phyloP scores from a whole-genome alignment of 1,140 invertebrate species.

The Drosophila quadrilineata region DNA sequence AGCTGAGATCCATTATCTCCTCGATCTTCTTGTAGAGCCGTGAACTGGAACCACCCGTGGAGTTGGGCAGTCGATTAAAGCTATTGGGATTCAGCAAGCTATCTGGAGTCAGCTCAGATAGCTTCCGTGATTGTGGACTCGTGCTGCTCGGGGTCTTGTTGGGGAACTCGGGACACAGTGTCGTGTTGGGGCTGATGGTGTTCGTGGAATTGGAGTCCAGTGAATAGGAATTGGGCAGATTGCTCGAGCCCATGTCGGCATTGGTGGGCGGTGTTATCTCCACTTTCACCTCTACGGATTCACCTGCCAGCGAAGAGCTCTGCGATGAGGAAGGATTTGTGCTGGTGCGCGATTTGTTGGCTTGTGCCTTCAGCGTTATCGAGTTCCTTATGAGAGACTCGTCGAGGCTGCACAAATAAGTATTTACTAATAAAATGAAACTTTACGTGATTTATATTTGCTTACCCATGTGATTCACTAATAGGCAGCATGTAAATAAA shows the following conservation, averaged over 20 bases:
- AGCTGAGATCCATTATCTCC: constrained; percentile 85
- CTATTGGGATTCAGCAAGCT: constrained; percentile 72
- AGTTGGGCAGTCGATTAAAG: constrained; percentile 76
- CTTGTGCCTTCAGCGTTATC: constrained; percentile 69
- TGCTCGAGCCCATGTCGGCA: constrained; percentile 54
- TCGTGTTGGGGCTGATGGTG: constrained; percentile 73
- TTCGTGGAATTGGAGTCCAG: constrained; percentile 78
- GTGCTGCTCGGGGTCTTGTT: constrained; percentile 62
- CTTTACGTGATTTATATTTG: not conserved
- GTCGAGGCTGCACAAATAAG: constrained; percentile 82
- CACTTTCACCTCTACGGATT: constrained; percentile 78
- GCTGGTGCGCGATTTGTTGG: constrained; percentile 75
- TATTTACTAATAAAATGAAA: not conserved
- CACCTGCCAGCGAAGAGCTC: constrained; percentile 77
- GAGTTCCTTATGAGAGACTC: constrained; percentile 82
- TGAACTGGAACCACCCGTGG: constrained; percentile 69
- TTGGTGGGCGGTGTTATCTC: constrained; percentile 78
- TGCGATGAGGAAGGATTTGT: constrained; percentile 80
- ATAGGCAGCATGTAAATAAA: not conserved
- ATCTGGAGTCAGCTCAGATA: constrained; percentile 72
- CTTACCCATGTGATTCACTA: constrained; percentile 79
- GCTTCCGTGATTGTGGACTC: constrained; percentile 70
- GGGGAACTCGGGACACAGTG: constrained; percentile 71
- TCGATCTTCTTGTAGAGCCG: constrained; percentile 79
- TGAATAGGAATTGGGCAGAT: constrained; percentile 76